A percentile compares a stretch with the other conserved stretches of the same genome.
Evolutionary conservation across 64 coral and sea anemone genomes (phyloP).

Genomic region (Pocillopora damicornis): DNA sequence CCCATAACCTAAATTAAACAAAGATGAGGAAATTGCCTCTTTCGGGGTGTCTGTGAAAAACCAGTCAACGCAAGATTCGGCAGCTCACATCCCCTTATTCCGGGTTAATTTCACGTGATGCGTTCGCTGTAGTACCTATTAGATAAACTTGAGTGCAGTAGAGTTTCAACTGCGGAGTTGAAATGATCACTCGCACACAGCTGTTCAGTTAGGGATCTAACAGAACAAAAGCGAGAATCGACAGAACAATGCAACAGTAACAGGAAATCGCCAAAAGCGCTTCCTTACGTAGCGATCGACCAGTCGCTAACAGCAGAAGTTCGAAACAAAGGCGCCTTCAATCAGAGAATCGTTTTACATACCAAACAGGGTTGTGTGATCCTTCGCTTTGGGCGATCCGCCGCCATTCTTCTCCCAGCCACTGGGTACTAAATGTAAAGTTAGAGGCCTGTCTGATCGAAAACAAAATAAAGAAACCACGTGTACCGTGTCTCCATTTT

Average conservation of each 20-base stretch:
- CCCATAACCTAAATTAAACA: too few relatives aligned
- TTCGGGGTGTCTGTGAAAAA: too few relatives aligned
- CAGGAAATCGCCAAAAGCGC: neutral
- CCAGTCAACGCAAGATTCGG: too few relatives aligned
- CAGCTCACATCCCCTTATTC: too few relatives aligned
- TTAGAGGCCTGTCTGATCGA: constrained; percentile 1
- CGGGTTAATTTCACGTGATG: too few relatives aligned
- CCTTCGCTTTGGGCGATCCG: constrained; percentile 33
- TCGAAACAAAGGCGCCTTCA: neutral
- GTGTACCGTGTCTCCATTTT: constrained; percentile 24
- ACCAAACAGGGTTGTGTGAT: constrained; percentile 43
- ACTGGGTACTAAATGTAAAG: constrained; percentile 1
- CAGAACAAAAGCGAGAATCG: neutral
- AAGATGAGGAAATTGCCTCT: too few relatives aligned
- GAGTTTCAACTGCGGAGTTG: constrained; percentile 12
- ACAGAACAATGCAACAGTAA: neutral
- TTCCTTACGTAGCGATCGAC: neutral
- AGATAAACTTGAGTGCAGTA: neutral
- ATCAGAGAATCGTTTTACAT: constrained; percentile 22
- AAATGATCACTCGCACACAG: neutral
- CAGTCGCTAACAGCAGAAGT: neutral
- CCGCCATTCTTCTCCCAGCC: constrained; percentile 22
- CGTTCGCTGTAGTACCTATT: neutral
- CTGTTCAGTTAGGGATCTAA: neutral
- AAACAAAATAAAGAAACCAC: constrained; percentile 31